Evolutionary conservation across 2,113 vertebrate species (phyloP).

Genomic region (Gobio gobio): DNA sequence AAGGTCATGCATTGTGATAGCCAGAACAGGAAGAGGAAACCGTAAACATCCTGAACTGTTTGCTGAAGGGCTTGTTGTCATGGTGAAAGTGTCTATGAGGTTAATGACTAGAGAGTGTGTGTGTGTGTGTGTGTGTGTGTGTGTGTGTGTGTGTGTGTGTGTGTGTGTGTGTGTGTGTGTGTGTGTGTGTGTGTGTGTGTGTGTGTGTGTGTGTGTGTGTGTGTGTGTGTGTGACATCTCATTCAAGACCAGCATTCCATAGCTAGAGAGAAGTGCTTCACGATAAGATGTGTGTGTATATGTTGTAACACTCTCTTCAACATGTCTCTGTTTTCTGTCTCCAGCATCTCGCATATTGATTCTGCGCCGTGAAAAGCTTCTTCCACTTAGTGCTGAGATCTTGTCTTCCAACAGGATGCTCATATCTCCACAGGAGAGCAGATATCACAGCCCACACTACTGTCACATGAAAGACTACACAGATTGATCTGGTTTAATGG

Average conservation of each 20-base stretch:
- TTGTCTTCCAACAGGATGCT: background rate
- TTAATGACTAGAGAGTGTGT: conserved; percentile 48
- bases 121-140: conserved; percentile 4
- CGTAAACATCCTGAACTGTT: conserved; percentile 63
- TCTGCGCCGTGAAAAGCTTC: conserved; percentile 41
- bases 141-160: conserved; percentile 19
- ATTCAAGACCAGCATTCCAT: conserved; percentile 18
- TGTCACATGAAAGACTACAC: background rate
- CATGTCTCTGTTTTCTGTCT: conserved; percentile 5
- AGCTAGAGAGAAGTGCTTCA: background rate
- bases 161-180: conserved; percentile 34
- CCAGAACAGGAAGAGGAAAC: conserved; percentile 59
- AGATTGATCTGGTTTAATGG: background rate
- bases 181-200: conserved; percentile 37
- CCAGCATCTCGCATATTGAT: conserved; percentile 39
- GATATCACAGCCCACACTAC: background rate
- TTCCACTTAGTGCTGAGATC: conserved; percentile 6
- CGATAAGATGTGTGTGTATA: conserved; percentile 24
- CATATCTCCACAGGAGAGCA: background rate
- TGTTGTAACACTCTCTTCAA: conserved; percentile 34
- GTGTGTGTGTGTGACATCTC: conserved; percentile 27
- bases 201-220: conserved; percentile 41
- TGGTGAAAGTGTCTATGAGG: conserved; percentile 41
- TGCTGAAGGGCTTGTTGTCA: conserved; percentile 59
- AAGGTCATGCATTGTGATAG: conserved; percentile 57